phyloP scores from a whole-genome alignment of 2,797 vertebrate genomes.

The Novumbra hubbsi region DNA sequence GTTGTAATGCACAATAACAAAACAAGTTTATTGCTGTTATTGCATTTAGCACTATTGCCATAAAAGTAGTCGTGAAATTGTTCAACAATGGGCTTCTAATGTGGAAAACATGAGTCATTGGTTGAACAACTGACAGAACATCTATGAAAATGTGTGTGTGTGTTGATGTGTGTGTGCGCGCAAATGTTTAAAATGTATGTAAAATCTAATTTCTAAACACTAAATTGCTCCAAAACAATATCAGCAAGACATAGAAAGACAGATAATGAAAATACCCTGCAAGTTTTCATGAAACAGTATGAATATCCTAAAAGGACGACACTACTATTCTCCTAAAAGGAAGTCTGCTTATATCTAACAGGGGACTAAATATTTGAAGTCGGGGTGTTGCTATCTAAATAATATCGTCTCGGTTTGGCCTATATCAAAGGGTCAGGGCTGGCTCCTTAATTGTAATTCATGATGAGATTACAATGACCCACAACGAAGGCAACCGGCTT shows the following conservation, averaged over 20 bases:
- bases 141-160: background rate
- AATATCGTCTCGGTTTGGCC: background rate
- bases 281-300: background rate
- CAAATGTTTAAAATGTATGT: background rate
- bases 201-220: background rate
- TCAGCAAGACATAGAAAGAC: background rate
- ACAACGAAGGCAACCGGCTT: constrained; percentile 16
- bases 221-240: background rate
- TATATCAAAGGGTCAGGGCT: background rate
- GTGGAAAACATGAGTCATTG: constrained; percentile 53
- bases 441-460: constrained; percentile 12
- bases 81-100: constrained; percentile 37
- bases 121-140: constrained; percentile 21
- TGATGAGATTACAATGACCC: constrained; percentile 13
- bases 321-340: background rate
- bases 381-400: background rate
- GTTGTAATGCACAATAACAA: constrained; percentile 34
- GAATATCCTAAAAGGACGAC: background rate
- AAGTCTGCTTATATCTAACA: background rate
- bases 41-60: constrained; percentile 28
- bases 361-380: background rate
- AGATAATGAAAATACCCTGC: background rate
- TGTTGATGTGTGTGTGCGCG: background rate
- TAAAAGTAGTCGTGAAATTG: constrained; percentile 35
- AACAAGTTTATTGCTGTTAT: constrained; percentile 39